Evolutionary conservation across 2,113 vertebrate species (phyloP), one percentile per base, ranked within the genome.

Genomic region (Carassius auratus): DNA sequence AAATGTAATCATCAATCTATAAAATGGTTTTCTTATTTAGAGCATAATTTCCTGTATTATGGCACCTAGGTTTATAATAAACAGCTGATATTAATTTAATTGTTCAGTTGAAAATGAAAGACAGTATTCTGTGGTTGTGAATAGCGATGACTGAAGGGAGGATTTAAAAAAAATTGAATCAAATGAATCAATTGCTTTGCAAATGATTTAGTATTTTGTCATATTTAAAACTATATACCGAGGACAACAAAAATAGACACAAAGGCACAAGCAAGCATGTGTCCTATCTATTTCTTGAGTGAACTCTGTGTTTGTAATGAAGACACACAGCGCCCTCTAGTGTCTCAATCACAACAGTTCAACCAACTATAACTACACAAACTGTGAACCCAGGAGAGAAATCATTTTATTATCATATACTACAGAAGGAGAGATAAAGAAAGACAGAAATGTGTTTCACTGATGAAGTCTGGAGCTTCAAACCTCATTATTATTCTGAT

Each of bases 301-400:
- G 57, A 21, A 3, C 14, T 23, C 42, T 8, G 42, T 45, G 26
- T 9, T 23, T 15, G 21, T 48, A 14, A 23, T 48, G 42, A 48
- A 55, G 48, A 52, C 75, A 55, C 48, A 26, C 8, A 1, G 75
- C 48, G 14, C 78, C 78, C 38, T 81, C 78, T 81, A 30, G 78
- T 81, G 78, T 76, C 48, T 76, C 23, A 1, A 52, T 30, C 71
- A 26, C 42, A 3, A 45, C 73, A 48, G 8, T 68, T 57, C 21
- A n/a, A n/a, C 0, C 23, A 64, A 26, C 12, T 19, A 1, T 2
- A 21, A 2, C 68, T 10, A 19, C 68, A 21, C 17, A 10, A 38
- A 21, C 38, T 4, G 0, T 69, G 8, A 30, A 15, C 64, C 64
- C 26, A 33, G 64, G 3, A 15, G 62, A 66, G 62, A 15, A 23